Percentiles rank a stretch among this genome's conserved stretches.
phyloP scores from a whole-genome alignment of 2,888 invertebrate species.

The Lissonota sp. region DNA sequence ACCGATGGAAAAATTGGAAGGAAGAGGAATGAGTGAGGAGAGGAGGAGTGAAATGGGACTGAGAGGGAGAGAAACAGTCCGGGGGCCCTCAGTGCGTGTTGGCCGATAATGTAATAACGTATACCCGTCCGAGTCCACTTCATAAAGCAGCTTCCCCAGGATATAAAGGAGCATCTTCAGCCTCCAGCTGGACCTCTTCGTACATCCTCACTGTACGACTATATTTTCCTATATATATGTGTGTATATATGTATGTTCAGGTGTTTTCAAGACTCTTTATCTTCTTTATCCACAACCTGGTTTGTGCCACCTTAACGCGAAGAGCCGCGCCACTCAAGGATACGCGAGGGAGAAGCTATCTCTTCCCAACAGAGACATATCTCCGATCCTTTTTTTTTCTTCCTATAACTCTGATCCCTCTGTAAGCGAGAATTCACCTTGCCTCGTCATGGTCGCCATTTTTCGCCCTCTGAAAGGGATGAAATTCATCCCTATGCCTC shows the following conservation, averaged over 20 bases:
- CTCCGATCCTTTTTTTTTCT: conserved; percentile 27
- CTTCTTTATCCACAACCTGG: conserved; percentile 78
- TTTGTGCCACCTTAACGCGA: conserved; percentile 71
- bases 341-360: conserved; percentile 41
- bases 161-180: conserved; percentile 27
- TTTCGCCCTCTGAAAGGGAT: neutral
- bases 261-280: conserved; percentile 77
- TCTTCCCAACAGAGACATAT: conserved; percentile 60
- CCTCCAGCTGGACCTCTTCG: conserved; percentile 50
- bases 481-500: neutral
- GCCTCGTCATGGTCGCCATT: neutral
- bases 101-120: conserved; percentile 81
- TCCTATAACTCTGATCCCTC: conserved; percentile 1
- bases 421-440: conserved; percentile 32
- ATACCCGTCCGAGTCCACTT: conserved; percentile 79
- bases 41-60: too few relatives aligned
- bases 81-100: conserved; percentile 75
- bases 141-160: conserved; percentile 78
- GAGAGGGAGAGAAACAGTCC: conserved; percentile 29
- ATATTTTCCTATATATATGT: conserved; percentile 44
- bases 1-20: conserved; percentile 20
- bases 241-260: neutral
- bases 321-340: conserved; percentile 67
- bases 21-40: conserved; percentile 55
- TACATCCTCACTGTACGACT: conserved; percentile 43